These are phyloP conservation scores for Cyprinodon diabolis DNA, from an alignment of 2,797 vertebrate genomes.

Conservation along the genomic window DNA sequence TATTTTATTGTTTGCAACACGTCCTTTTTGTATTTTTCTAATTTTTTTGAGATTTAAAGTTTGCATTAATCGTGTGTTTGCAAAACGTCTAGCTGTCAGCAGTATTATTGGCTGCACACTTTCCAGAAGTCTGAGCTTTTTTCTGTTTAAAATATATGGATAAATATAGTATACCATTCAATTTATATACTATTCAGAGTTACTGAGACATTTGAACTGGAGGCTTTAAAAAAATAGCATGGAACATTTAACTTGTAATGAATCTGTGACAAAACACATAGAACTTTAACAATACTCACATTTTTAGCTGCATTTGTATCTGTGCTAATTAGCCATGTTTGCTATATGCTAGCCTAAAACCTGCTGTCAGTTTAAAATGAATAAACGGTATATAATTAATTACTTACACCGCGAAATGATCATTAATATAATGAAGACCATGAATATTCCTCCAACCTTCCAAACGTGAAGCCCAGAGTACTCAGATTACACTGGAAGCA, in stretches of 20 bases:
- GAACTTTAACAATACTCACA: not conserved
- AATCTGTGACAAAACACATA: not conserved
- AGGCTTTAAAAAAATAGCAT: not conserved
- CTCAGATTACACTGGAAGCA: not conserved
- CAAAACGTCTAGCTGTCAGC: too few species aligned
- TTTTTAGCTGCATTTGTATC: not conserved
- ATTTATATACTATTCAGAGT: not conserved
- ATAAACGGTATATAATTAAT: not conserved
- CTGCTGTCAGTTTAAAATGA: not conserved
- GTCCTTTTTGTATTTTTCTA: too few species aligned
- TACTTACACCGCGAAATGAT: constrained; percentile 45
- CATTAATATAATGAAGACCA: not conserved
- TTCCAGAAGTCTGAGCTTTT: not conserved
- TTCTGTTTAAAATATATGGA: not conserved
- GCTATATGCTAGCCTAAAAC: not conserved
- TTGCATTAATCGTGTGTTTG: too few species aligned
- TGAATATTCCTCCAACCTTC: not conserved
- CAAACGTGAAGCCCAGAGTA: not conserved
- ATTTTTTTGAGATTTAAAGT: too few species aligned
- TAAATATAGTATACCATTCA: not conserved
- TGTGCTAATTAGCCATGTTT: not conserved
- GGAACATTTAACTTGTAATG: not conserved
- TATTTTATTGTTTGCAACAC: too few species aligned
- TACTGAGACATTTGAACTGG: not conserved
- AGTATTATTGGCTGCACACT: too few species aligned